Evolutionary conservation across 1,140 invertebrate genomes (phyloP).

Genomic region (Tribolium castaneum): DNA sequence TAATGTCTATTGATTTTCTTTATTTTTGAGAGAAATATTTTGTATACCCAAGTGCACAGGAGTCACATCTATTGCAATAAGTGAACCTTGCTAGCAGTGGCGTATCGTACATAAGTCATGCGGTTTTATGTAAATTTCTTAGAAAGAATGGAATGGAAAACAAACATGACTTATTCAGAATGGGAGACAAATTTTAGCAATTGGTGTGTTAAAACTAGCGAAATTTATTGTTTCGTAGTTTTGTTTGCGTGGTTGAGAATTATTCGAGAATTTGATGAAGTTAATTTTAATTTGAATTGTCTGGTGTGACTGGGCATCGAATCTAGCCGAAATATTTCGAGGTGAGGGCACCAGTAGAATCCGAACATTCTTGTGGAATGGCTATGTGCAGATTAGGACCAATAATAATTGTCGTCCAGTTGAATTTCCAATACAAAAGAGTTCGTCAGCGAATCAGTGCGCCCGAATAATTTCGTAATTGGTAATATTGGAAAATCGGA

Average conservation of each 20-base stretch:
- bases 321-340: conserved; percentile 37
- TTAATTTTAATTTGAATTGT: conserved; percentile 40
- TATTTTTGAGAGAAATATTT: neutral
- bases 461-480: neutral
- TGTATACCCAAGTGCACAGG: neutral
- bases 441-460: neutral
- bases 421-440: neutral
- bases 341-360: conserved; percentile 24
- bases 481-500: neutral
- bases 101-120: neutral
- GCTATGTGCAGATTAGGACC: conserved; percentile 35
- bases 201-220: neutral
- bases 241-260: neutral
- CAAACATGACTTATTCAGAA: neutral
- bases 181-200: neutral
- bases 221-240: neutral
- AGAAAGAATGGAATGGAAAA: neutral
- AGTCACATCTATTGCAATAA: conserved; percentile 10
- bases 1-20: conserved; percentile 13
- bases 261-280: neutral
- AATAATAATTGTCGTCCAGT: conserved; percentile 23
- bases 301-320: neutral
- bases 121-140: neutral
- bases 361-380: conserved; percentile 38
- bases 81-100: neutral